Evolutionary conservation across 2,888 invertebrate species (phyloP).

Genomic region (Ischnura elegans): DNA sequence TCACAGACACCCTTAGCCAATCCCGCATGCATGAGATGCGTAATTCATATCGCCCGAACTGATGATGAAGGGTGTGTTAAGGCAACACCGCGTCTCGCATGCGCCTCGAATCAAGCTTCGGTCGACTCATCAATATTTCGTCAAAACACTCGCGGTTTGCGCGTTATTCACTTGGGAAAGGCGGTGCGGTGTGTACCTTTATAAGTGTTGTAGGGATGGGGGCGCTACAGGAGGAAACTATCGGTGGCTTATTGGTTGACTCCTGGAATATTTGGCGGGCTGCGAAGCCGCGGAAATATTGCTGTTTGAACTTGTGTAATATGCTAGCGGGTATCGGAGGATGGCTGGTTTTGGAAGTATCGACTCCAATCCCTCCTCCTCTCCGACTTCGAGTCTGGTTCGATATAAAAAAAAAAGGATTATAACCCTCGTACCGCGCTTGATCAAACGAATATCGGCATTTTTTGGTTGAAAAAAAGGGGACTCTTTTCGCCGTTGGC

Average conservation of each 20-base stretch:
- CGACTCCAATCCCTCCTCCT: background rate
- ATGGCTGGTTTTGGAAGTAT: background rate
- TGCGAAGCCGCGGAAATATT: slow-evolving; percentile 16
- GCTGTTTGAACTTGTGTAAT: slow-evolving; percentile 21
- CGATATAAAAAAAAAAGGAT: too few species aligned
- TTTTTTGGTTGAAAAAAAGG: background rate
- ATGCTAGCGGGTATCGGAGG: background rate
- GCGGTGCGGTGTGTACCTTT: background rate
- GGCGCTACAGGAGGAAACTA: background rate
- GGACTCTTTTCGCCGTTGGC: background rate
- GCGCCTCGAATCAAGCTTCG: background rate
- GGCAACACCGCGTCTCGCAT: background rate
- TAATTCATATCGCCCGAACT: background rate
- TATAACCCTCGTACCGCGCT: background rate
- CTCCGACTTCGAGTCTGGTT: too few species aligned
- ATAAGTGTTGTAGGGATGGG: background rate
- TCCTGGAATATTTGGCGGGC: background rate
- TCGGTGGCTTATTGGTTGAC: too few species aligned
- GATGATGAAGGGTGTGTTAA: background rate
- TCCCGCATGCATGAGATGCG: background rate
- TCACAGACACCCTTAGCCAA: background rate
- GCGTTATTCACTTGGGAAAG: background rate
- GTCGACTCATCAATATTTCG: background rate
- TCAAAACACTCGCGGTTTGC: background rate
- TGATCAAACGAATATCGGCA: background rate